Percentiles rank a stretch among this genome's conserved stretches.
Conservation (phyloP, 2,113 vertebrate genomes). For the Felis catus region DNA sequence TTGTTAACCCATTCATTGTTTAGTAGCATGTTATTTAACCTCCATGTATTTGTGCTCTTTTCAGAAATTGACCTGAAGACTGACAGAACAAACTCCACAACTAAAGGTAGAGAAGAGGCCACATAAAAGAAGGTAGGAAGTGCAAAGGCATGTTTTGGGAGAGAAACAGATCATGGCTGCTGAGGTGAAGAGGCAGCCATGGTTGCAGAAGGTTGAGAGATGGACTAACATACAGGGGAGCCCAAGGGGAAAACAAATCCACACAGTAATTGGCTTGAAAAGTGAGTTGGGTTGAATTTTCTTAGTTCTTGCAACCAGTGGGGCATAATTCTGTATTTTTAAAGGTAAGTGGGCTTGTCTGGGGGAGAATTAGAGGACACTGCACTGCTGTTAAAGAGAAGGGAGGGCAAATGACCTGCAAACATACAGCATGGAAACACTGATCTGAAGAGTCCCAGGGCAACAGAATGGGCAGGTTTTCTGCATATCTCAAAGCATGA, state of each 20-base stretch:
- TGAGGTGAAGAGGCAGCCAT: neutral
- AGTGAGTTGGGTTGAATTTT: neutral
- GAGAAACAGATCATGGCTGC: neutral
- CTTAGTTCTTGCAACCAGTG: neutral
- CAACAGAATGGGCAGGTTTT: neutral
- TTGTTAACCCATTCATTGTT: neutral
- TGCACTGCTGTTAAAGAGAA: neutral
- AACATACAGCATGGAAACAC: neutral
- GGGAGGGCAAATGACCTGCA: neutral
- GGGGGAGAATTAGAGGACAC: neutral
- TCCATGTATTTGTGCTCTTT: neutral
- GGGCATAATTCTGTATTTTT: neutral
- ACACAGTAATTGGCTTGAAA: neutral
- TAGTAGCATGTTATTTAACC: neutral
- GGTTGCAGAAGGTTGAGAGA: neutral
- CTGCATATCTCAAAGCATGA: neutral
- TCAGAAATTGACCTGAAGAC: neutral
- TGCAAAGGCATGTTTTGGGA: neutral
- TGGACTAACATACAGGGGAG: neutral
- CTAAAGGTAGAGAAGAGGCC: neutral
- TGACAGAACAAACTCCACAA: neutral
- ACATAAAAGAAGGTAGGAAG: neutral
- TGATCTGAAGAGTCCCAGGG: neutral
- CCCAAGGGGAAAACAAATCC: neutral
- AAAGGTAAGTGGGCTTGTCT: neutral